Evolutionary conservation across 1,140 invertebrate genomes (phyloP), one percentile per base, ranked within the genome.

Genomic region (Mylabris phalerata): DNA sequence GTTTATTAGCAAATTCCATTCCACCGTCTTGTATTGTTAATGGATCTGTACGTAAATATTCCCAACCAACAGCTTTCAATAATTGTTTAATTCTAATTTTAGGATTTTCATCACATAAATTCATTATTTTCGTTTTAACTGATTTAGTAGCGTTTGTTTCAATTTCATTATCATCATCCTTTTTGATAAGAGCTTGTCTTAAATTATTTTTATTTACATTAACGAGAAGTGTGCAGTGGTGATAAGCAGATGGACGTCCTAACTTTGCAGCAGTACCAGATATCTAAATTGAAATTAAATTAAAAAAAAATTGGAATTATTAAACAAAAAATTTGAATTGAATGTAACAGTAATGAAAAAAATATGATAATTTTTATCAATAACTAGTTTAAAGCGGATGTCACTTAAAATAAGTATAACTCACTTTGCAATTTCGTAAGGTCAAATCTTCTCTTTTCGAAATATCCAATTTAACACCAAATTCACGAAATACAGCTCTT

Each of bases 231-330:
- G 94, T 98, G 75, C 92, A 97, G 74, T 97, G 94, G 76, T 98
- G 94, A 79, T 97, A 98, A 26, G 90, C 87, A 73, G 88, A 89
- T 1, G 85, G 79, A 48, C 83, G 78, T 44, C 90, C 90, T 46
- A 98, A 75, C 77, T 94, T 96, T 9, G 93, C 87, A 47, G 94
- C 93, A 50, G 92, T 94, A 61, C 93, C 93, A 68, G 93, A 97
- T 62, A 96, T 80, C 88, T 91, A 46, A 41, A 19, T 19, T 2
- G 19, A 2, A 19, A 19, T 19, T 19, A 19, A 13, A 13, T 13
- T 13, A 0, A 13, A 19, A 19, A 19, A 19, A 1, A 19, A 19
- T 19, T 19, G 19, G 19, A 19, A 19, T 19, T 1, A 19, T 19
- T 19, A 19, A 19, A 19, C 19, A 19, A 19, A 2, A 19, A 19